Evolutionary conservation across 2,888 invertebrate species (phyloP).

Genomic region (Eupithecia subfuscata): DNA sequence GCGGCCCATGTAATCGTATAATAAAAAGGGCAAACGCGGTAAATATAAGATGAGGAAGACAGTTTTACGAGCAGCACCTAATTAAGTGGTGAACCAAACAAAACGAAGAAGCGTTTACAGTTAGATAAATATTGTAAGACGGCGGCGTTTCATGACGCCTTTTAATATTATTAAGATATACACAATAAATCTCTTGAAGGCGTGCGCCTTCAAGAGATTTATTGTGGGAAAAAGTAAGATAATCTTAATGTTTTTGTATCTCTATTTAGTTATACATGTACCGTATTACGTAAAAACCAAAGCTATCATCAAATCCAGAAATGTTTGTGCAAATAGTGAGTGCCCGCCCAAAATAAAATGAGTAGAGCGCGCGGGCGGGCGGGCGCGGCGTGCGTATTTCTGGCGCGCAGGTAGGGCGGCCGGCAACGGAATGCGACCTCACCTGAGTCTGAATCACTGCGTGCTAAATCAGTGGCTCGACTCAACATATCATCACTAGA

Average conservation of each 20-base stretch:
- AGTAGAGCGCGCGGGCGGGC: slow-evolving; percentile 51
- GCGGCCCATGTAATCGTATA: slow-evolving; percentile 84
- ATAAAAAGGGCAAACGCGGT: slow-evolving; percentile 85
- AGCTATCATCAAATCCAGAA: slow-evolving; percentile 55
- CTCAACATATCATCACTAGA: slow-evolving; percentile 70
- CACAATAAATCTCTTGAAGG: no score
- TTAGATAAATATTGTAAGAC: slow-evolving; percentile 58
- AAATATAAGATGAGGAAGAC: slow-evolving; percentile 85
- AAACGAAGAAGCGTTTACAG: slow-evolving; percentile 77
- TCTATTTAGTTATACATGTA: neutral
- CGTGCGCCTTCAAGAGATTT: slow-evolving; percentile 12
- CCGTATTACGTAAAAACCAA: slow-evolving; percentile 47
- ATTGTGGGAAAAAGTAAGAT: neutral
- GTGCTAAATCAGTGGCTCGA: slow-evolving; percentile 73
- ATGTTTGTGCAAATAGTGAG: slow-evolving; percentile 48
- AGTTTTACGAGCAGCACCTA: slow-evolving; percentile 84
- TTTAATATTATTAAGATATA: slow-evolving; percentile 26
- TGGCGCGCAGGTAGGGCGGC: slow-evolving; percentile 79
- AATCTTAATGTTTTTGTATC: neutral
- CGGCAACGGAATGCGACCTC: slow-evolving; percentile 80
- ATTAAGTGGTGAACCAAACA: slow-evolving; percentile 83
- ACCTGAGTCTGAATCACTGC: slow-evolving; percentile 81
- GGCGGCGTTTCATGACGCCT: slow-evolving; percentile 34
- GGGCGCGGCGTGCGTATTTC: slow-evolving; percentile 76
- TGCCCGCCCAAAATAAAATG: slow-evolving; percentile 49